A percentile compares a stretch with the other conserved stretches of the same genome.
phyloP scores from a whole-genome alignment of 2,888 invertebrate genomes.

The Hymenopus coronatus region DNA sequence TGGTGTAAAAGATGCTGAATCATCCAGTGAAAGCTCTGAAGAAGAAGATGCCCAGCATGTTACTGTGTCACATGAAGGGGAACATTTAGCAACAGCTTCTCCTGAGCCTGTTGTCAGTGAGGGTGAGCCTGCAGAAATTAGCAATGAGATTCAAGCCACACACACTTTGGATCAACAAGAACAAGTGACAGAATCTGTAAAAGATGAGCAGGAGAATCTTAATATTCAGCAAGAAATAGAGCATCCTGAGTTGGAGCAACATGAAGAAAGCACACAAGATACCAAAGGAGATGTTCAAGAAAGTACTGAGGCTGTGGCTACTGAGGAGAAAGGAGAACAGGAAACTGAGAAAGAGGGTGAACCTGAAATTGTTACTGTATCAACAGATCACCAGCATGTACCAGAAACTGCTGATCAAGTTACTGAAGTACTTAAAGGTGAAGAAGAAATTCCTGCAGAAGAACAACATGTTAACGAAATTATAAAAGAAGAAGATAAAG shows the following conservation, averaged over 20 bases:
- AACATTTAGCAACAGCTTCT: not conserved
- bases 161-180: not conserved
- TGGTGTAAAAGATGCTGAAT: not conserved
- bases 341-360: not conserved
- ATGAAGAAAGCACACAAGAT: not conserved
- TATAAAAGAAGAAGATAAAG: not conserved
- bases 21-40: not conserved
- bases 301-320: not conserved
- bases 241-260: not conserved
- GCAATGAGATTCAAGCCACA: not conserved
- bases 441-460: not conserved
- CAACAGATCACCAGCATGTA: not conserved
- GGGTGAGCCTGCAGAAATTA: not conserved
- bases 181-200: not conserved
- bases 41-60: not conserved
- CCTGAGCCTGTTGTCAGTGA: not conserved
- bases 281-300: not conserved
- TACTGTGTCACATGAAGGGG: not conserved
- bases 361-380: not conserved
- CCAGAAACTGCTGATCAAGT: not conserved
- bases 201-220: not conserved
- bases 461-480: slow-evolving; percentile 26
- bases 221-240: not conserved
- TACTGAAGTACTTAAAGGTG: not conserved
- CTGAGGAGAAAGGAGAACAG: not conserved